phyloP scores from a whole-genome alignment of 2,888 invertebrate genomes.

The Brachylomia viminalis region DNA sequence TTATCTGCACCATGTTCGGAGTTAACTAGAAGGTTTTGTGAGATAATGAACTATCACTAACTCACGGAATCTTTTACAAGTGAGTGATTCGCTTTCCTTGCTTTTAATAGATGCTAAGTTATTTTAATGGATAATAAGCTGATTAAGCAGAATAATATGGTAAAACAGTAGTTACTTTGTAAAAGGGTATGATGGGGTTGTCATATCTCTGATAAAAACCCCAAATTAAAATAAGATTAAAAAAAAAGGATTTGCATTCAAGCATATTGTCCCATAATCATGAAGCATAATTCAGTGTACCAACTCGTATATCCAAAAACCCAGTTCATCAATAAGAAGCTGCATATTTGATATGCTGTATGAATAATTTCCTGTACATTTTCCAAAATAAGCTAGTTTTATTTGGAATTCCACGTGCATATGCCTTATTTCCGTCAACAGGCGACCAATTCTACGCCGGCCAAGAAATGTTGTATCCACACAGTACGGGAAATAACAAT shows the following conservation, averaged over 20 bases:
- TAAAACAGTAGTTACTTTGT: too few relatives aligned
- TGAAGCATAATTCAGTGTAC: slow-evolving; percentile 8
- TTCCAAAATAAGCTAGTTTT: slow-evolving; percentile 64
- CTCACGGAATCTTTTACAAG: too few relatives aligned
- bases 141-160: too few relatives aligned
- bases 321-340: slow-evolving; percentile 42
- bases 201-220: too few relatives aligned
- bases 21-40: too few relatives aligned
- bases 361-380: slow-evolving; percentile 63
- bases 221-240: too few relatives aligned
- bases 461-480: slow-evolving; percentile 64
- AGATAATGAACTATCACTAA: too few relatives aligned
- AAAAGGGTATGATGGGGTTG: too few relatives aligned
- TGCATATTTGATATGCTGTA: slow-evolving; percentile 50
- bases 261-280: slow-evolving; percentile 32
- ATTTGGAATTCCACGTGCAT: slow-evolving; percentile 70
- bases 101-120: too few relatives aligned
- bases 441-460: slow-evolving; percentile 65
- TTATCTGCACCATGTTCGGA: too few relatives aligned
- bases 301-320: slow-evolving; percentile 11
- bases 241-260: slow-evolving; percentile 22
- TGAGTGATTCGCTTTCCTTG: too few relatives aligned
- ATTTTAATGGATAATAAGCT: too few relatives aligned
- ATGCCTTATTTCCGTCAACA: slow-evolving; percentile 76
- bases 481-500: slow-evolving; percentile 28